A percentile compares a stretch with the other conserved stretches of the same genome.
Conservation (phyloP, 1,140 invertebrate species). For the Periplaneta americana region DNA sequence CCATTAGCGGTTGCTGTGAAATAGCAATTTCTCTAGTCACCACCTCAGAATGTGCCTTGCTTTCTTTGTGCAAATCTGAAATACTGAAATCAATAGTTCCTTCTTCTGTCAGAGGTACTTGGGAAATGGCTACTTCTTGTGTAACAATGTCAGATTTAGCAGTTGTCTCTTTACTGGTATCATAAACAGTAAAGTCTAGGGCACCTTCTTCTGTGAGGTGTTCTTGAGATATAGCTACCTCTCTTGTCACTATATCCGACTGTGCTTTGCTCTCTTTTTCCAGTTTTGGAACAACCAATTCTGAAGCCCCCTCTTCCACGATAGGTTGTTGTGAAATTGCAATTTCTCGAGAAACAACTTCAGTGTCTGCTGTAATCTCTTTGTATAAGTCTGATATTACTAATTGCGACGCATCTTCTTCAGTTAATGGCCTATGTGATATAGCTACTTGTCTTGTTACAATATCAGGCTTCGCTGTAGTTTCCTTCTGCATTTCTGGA, state of each 20-base stretch:
- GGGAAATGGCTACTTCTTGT: slow-evolving; percentile 1
- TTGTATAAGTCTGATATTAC: background rate
- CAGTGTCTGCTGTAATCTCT: background rate
- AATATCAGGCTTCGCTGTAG: background rate
- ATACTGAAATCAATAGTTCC: no score
- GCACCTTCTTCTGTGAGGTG: background rate
- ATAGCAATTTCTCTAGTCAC: background rate
- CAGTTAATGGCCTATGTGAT: background rate
- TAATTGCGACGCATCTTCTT: background rate
- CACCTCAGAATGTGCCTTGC: background rate
- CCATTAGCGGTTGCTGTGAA: background rate
- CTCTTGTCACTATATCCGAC: background rate
- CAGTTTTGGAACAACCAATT: background rate
- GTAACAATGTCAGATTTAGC: background rate
- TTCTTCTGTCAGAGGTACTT: background rate
- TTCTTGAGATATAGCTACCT: background rate
- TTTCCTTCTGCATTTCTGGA: background rate
- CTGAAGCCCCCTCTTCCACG: background rate
- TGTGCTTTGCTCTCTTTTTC: background rate
- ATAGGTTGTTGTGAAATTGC: background rate
- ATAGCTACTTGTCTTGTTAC: background rate
- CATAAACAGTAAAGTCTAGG: no score
- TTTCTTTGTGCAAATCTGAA: no score
- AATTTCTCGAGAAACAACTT: background rate
- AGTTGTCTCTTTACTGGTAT: no score